Evolutionary conservation across 2,888 invertebrate species (phyloP), one percentile per base, ranked within the genome.

Genomic region (Drosophila austrosaltans): DNA sequence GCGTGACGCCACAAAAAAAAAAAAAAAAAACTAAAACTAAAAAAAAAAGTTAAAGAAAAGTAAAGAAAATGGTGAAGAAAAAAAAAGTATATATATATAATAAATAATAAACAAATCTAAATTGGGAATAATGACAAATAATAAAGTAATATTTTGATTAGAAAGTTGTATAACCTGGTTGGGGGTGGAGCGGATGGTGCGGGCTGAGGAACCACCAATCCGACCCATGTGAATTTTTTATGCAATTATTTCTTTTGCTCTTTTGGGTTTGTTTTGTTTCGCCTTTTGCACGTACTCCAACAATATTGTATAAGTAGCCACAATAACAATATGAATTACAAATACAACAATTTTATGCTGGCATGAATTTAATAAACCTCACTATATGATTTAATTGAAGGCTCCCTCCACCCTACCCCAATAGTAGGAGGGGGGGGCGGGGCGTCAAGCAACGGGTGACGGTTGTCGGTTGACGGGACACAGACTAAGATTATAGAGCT

Each of bases 321-420:
- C 63, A 56, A 63, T 30, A 56, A 32, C 63, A 59, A 59, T 16
- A 30, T 57, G 57, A 39, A 57, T 57, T 57, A 53, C 57, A 58
- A 44, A 44, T 53, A 54, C 62, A 61, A 77, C 53, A 65, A 75
- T 82, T 82, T 85, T 75, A 81, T 79, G 87, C 74, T 64, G 64
- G 70, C 73, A 81, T 59, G 61, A 69, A 81, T 82, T 63, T 82
- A 68, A 63, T 62, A 63, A 59, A 39, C 69, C 75, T 66, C 72
- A 76, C 69, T 71, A 83, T 77, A 80, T 83, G 84, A 86, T 83
- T 84, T 83, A 86, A 88, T 86, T 88, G 75, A 86, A 79, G 83
- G 58, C 80, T 48, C 60, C 66, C 12, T 1, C 16, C 16, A 16
- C 16, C 16, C 16, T 16, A 16, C 16, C 16, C 16, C 16, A 16